phyloP scores from a whole-genome alignment of 2,797 vertebrate genomes.

The Avahi laniger region DNA sequence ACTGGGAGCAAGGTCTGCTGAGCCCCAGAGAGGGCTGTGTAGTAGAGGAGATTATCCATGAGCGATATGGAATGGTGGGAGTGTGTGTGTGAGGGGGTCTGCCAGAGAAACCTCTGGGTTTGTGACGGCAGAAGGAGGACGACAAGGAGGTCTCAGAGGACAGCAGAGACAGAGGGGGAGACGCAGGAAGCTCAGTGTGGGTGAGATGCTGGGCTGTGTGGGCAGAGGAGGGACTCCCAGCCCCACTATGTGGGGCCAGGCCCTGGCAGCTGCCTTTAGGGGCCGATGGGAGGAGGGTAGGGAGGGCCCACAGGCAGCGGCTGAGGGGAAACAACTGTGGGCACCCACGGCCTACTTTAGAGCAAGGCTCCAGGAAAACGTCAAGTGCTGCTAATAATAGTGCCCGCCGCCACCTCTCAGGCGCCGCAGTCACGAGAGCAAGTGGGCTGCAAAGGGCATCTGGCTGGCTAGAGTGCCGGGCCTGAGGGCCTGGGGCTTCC shows the following conservation, averaged over 20 bases:
- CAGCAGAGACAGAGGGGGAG: neutral
- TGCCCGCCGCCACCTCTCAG: neutral
- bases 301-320: neutral
- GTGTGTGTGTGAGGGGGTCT: neutral
- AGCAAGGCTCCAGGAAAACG: slow-evolving; percentile 41
- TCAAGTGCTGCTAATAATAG: slow-evolving; percentile 63
- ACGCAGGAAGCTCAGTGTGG: fast-evolving
- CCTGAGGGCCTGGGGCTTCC: neutral
- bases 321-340: neutral
- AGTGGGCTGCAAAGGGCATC: neutral
- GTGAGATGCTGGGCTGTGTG: neutral
- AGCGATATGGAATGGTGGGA: neutral
- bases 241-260: neutral
- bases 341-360: slow-evolving; percentile 25
- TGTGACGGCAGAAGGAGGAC: neutral
- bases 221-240: neutral
- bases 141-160: neutral
- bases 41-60: neutral
- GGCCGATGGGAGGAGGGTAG: neutral
- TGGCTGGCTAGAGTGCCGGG: neutral
- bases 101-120: neutral
- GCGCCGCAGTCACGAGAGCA: neutral
- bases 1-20: neutral
- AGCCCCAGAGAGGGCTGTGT: neutral
- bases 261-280: neutral